Evolutionary conservation across 2,797 vertebrate species (phyloP), one percentile per base, ranked within the genome.

Genomic region (Pristis pectinata): DNA sequence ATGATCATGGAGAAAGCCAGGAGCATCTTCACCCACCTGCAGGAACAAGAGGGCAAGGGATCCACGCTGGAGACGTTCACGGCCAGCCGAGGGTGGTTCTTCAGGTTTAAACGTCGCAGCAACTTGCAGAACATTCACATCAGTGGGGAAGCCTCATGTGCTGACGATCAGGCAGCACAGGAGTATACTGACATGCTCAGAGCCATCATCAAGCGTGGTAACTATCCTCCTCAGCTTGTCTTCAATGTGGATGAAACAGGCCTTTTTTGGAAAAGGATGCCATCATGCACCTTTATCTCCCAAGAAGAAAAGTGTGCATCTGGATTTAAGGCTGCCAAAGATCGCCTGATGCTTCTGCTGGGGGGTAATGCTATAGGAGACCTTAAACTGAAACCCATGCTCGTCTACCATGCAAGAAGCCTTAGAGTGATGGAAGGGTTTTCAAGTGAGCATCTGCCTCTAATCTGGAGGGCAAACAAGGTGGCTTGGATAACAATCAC

Each of bases 181-280:
- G 44, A 22, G 59, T 72, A 94, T 53, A 34, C 27, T 27, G 49
- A 56, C 56, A 49, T 27, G 24, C 37, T 94, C 6, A 94, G 64
- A 64, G 49, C 17, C 3, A 72, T 94, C 27, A 67, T 94, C 67
- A 53, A 94, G 64, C n/a, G 94, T 70, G 93, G 93, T 64, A 53
- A 64, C 93, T 94, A 94, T 1, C 27, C 93, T 59, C 27, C 93
- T 67, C 93, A 94, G 93, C 93, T 70, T 27, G 64, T 94, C 27
- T 94, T 94, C 64, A 94, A 61, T 37, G 64, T 94, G 5, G 85
- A 89, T 59, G 56, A 89, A 59, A 89, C 85, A 24, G n/a, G 56
- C 85, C 56, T 89, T 44, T 59, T 22, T 89, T 89, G 85, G 85
- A 89, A 89, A 59, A 19, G 87, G 44, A 41, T 92, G 87, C 30